These are phyloP conservation scores for Heliangelus exortis DNA, from an alignment of 2,797 vertebrate species.

Conservation along the genomic window DNA sequence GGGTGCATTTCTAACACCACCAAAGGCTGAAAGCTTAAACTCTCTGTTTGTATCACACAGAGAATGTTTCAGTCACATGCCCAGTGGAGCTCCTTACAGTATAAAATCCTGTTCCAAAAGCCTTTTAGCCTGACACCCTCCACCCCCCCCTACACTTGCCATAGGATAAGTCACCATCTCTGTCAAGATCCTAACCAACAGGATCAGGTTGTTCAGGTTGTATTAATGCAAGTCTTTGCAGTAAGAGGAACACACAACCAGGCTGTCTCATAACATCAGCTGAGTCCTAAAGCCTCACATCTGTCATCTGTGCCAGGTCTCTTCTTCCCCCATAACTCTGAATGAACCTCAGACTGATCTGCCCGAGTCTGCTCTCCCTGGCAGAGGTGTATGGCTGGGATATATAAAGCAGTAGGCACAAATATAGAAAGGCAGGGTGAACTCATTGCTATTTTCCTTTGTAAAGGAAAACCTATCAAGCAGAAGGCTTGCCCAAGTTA, in stretches of 20 bases:
- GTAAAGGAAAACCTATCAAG: background rate
- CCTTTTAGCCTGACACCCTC: background rate
- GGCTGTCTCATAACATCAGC: background rate
- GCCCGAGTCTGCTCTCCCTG: background rate
- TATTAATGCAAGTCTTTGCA: background rate
- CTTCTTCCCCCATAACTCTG: background rate
- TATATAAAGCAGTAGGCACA: background rate
- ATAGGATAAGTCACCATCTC: background rate
- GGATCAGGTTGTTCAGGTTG: background rate
- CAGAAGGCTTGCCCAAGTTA: slow-evolving; percentile 2
- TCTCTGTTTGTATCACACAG: background rate
- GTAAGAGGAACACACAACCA: background rate
- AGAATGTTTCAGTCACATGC: background rate
- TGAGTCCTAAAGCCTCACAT: background rate
- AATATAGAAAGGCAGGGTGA: background rate
- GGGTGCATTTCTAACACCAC: background rate
- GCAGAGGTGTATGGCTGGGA: background rate
- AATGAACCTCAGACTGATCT: background rate
- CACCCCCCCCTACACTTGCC: background rate
- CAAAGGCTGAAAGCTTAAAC: background rate
- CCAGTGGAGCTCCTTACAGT: background rate
- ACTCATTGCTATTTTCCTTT: background rate
- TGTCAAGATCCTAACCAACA: background rate
- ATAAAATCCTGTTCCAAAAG: background rate
- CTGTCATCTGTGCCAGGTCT: background rate